A percentile compares a stretch with the other conserved stretches of the same genome.
These are phyloP conservation scores for Caradrina kadenii DNA, from an alignment of 2,888 invertebrate genomes.

Conservation along the genomic window DNA sequence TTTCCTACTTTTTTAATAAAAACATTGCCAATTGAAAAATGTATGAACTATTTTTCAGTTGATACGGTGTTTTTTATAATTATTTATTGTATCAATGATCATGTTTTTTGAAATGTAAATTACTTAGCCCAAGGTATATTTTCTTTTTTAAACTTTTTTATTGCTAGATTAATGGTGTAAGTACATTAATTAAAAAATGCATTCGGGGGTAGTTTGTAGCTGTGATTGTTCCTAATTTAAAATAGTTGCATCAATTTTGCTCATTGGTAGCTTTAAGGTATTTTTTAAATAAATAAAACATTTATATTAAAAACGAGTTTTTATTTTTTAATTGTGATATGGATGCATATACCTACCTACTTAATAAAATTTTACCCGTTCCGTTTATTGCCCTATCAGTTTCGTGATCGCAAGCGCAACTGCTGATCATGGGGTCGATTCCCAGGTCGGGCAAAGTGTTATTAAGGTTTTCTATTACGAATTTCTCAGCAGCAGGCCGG, in stretches of 20 bases:
- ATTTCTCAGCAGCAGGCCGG: too few species aligned
- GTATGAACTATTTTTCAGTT: background rate
- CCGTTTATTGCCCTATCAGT: too few species aligned
- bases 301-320: background rate
- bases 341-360: too few species aligned
- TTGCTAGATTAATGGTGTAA: constrained; percentile 36
- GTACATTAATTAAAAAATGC: constrained; percentile 20
- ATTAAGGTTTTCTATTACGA: too few species aligned
- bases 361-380: too few species aligned
- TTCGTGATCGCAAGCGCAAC: too few species aligned
- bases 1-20: background rate
- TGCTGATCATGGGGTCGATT: too few species aligned
- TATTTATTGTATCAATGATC: background rate
- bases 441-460: too few species aligned
- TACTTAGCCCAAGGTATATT: constrained; percentile 13
- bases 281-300: constrained; percentile 55
- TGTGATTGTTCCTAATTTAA: constrained; percentile 83
- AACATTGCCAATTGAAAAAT: background rate
- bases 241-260: constrained; percentile 74
- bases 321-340: constrained; percentile 24
- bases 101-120: background rate
- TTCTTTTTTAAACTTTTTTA: constrained; percentile 20
- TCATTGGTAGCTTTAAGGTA: constrained; percentile 76
- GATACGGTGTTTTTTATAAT: background rate
- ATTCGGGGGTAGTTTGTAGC: constrained; percentile 72